Percentiles rank a stretch among this genome's conserved stretches.
These are phyloP conservation scores for Siniperca chuatsi DNA, from an alignment of 2,113 vertebrate species.

Conservation along the genomic window DNA sequence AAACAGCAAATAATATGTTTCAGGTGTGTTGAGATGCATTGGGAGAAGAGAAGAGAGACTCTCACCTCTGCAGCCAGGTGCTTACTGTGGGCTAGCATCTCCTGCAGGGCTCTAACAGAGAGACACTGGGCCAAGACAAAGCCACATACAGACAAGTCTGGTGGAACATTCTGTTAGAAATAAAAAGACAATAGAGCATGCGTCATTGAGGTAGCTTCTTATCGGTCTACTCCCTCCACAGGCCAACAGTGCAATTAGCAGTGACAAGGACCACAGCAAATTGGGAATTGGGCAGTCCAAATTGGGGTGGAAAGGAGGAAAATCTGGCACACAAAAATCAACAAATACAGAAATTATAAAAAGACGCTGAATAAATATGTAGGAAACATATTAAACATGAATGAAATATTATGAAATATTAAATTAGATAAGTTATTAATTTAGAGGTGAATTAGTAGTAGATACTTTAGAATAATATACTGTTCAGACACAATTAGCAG, in stretches of 20 bases:
- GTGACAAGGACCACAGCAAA: background rate
- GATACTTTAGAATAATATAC: background rate
- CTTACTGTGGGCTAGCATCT: conserved; percentile 77
- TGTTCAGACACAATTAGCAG: background rate
- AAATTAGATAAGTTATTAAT: background rate
- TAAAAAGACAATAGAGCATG: background rate
- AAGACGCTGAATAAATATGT: background rate
- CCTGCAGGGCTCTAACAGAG: conserved; percentile 85
- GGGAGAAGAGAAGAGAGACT: background rate
- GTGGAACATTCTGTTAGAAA: conserved; percentile 82
- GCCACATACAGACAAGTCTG: conserved; percentile 82
- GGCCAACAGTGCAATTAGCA: background rate
- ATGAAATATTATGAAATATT: background rate
- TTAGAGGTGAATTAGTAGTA: background rate
- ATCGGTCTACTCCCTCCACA: background rate
- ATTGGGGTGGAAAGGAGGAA: background rate
- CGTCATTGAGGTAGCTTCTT: background rate
- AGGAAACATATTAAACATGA: background rate
- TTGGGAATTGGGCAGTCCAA: background rate
- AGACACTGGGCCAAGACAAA: conserved; percentile 83
- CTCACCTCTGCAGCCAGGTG: conserved; percentile 71
- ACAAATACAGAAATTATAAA: conserved; percentile 1
- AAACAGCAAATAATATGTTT: conserved; percentile 6
- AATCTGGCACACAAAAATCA: background rate
- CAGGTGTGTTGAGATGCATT: background rate